These are phyloP conservation scores for Periophthalmus modestus DNA, from an alignment of 2,113 vertebrate species.

Conservation along the genomic window DNA sequence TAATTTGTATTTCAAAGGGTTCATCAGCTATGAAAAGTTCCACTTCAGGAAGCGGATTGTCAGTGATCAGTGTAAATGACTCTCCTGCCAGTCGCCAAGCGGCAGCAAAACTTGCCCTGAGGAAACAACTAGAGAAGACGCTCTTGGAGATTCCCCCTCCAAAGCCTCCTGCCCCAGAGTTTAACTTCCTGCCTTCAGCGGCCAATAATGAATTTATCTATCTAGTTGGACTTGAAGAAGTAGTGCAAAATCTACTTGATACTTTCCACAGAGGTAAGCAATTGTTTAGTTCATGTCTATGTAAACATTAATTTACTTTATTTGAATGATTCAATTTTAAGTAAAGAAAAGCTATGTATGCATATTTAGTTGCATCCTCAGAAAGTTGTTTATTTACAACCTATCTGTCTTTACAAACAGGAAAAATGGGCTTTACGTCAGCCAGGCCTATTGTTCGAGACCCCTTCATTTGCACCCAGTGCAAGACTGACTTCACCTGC, in stretches of 20 bases:
- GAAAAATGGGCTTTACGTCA: slow-evolving; percentile 62
- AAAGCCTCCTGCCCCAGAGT: slow-evolving; percentile 87
- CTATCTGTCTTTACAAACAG: slow-evolving; percentile 32
- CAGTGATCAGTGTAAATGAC: slow-evolving; percentile 74
- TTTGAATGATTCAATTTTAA: not conserved
- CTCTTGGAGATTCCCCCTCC: slow-evolving; percentile 94
- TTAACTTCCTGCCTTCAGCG: slow-evolving; percentile 94
- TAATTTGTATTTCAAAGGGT: slow-evolving; percentile 65
- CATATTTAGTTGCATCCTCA: not conserved
- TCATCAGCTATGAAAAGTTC: slow-evolving; percentile 84
- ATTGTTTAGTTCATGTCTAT: not conserved
- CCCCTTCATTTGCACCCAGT: slow-evolving; percentile 90
- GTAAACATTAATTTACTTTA: not conserved
- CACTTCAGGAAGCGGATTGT: slow-evolving; percentile 62
- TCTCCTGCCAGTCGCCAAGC: slow-evolving; percentile 92
- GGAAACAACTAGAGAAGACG: slow-evolving; percentile 96
- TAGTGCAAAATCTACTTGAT: slow-evolving; percentile 93
- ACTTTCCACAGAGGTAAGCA: slow-evolving; percentile 82
- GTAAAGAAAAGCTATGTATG: not conserved
- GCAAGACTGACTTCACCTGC: slow-evolving; percentile 97
- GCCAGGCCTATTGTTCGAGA: slow-evolving; percentile 71
- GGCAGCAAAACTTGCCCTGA: slow-evolving; percentile 89
- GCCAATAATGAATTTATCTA: slow-evolving; percentile 98
- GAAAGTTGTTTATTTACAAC: not conserved
- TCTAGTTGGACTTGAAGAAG: slow-evolving; percentile 94